A percentile compares a stretch with the other conserved stretches of the same genome.
These are phyloP conservation scores for Steinernema carpocapsae DNA, from an alignment of 2,888 invertebrate species.

Conservation along the genomic window DNA sequence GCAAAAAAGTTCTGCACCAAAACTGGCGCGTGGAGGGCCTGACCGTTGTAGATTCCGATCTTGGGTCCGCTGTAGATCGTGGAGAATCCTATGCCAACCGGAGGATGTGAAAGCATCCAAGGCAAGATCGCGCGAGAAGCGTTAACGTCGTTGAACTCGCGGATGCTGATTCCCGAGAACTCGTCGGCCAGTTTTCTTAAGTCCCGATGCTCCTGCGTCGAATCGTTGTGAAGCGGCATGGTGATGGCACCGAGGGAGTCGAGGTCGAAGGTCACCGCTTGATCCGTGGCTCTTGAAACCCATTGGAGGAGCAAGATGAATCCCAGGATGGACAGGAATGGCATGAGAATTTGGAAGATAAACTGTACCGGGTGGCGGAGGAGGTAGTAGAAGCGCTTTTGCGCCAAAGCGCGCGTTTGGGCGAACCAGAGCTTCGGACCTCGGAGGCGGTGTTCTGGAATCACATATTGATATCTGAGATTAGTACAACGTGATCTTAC, in stretches of 20 bases:
- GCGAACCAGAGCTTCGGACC: slow-evolving; percentile 28
- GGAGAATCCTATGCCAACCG: slow-evolving; percentile 12
- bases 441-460: not conserved
- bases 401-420: slow-evolving; percentile 37
- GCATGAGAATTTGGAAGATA: slow-evolving; percentile 36
- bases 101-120: slow-evolving; percentile 14
- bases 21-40: slow-evolving; percentile 45
- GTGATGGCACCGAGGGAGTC: slow-evolving; percentile 10
- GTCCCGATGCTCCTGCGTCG: not conserved
- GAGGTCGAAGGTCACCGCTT: slow-evolving; percentile 6
- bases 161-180: not conserved
- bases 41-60: slow-evolving; percentile 47
- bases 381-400: slow-evolving; percentile 40
- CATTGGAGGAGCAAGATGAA: not conserved
- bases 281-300: not conserved
- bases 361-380: slow-evolving; percentile 33
- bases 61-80: not conserved
- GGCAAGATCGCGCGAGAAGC: not conserved
- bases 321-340: slow-evolving; percentile 9
- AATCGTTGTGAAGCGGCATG: not conserved
- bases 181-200: not conserved
- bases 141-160: not conserved
- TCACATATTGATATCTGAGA: not conserved
- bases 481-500: not conserved
- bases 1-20: slow-evolving; percentile 45